Evolutionary conservation across 1,140 invertebrate genomes (phyloP), one percentile per base, ranked within the genome.

Genomic region (Drosophila carrolli): DNA sequence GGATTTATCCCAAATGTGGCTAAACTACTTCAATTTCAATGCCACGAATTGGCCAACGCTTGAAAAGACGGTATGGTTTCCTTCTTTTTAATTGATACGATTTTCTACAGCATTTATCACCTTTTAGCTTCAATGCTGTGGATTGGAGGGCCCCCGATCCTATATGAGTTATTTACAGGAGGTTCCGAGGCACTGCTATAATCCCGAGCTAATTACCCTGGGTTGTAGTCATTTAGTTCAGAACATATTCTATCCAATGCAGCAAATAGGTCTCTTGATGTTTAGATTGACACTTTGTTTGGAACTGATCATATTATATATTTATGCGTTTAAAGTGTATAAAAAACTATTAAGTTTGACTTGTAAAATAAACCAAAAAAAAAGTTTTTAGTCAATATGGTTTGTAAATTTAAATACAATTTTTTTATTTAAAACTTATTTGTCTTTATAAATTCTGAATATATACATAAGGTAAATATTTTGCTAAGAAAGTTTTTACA

Each of bases 111-210:
- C 23, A 9, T 37, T 44, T 19, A 14, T 19, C 6, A 16, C n/a
- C 27, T 29, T 19, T 0, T 23, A 83, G 81, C 4, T 80, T 4
- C 23, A 37, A 2, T 83, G 81, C 3, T 83, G 81, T 47, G 81
- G 81, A 23, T 10, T 65, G 23, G 72, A 72, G 1, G 66, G 81
- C 10, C 81, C 81, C 1, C 38, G 60, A 0, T 47, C 48, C 11
- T 83, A 84, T 32, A 19, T 83, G 48, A 60, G 72, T 0, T 72
- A 68, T 10, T 1, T 80, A 23, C 61, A 32, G 0, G 51, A n/a
- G 16, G 55, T 83, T 13, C 65, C 61, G 0, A 11, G 3, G 0
- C 44, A 59, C 0, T 83, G 81, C 41, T 83, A 68, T 19, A 19
- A 23, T 9, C 46, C 40, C 3, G 2, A 27, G 6, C 41, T 83